Evolutionary conservation across 2,888 invertebrate genomes (phyloP).

Genomic region (Cloeon dipterum): DNA sequence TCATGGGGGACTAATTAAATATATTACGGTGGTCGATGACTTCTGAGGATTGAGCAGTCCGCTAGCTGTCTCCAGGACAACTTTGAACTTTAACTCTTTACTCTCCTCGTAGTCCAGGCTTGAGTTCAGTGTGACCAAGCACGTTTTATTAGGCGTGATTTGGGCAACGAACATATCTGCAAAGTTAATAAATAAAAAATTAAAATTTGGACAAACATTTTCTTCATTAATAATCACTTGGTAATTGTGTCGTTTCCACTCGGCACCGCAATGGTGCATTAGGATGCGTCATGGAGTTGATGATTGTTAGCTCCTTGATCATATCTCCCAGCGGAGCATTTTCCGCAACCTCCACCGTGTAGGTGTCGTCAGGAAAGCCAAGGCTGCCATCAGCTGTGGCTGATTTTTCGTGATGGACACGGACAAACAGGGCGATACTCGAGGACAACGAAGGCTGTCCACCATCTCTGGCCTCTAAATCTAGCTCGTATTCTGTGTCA

Average conservation of each 20-base stretch:
- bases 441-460: conserved; percentile 68
- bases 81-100: no score
- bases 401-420: conserved; percentile 57
- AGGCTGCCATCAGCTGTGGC: conserved; percentile 45
- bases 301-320: conserved; percentile 45
- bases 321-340: conserved; percentile 44
- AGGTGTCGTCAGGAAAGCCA: conserved; percentile 70
- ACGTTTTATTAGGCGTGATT: no score
- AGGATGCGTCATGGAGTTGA: conserved; percentile 44
- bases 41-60: no score
- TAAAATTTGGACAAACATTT: conserved; percentile 52
- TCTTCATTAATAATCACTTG: no score
- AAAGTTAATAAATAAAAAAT: conserved; percentile 5
- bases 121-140: no score
- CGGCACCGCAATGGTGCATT: conserved; percentile 51
- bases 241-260: conserved; percentile 47
- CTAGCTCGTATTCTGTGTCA: conserved; percentile 26
- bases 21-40: no score
- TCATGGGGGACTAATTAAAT: not conserved
- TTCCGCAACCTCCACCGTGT: conserved; percentile 49
- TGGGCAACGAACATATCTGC: not conserved
- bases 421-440: conserved; percentile 57
- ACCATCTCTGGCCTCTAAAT: conserved; percentile 65
- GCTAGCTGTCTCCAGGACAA: no score
- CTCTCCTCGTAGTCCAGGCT: no score